Evolutionary conservation across 2,797 vertebrate genomes (phyloP), one percentile per base, ranked within the genome.

Genomic region (Agapornis canus): DNA sequence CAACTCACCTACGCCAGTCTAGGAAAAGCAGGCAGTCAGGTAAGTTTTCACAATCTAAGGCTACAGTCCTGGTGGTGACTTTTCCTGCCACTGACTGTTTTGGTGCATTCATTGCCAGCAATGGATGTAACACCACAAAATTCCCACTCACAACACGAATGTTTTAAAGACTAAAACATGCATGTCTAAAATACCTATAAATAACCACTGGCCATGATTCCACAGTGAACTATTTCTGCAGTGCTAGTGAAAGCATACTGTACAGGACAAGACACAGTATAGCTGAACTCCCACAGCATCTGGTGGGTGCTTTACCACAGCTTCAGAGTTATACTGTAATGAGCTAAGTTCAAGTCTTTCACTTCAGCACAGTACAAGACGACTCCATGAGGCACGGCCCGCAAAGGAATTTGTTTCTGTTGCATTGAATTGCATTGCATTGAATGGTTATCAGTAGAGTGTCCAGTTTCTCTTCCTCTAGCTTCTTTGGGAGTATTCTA

Each of bases 361-460:
- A 97, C 97, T 98, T 96, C 96, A 97, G 97, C 97, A 98, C 97
- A 97, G 97, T 97, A 98, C 98, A 98, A 98, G 97, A 98, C 90
- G 90, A 97, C 97, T 97, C 97, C 95, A 96, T 96, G 96, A 98
- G 98, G 98, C 98, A 96, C 97, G 91, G 98, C 98, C 96, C 97
- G 92, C 96, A 97, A 96, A 97, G 97, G 98, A 98, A 98, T 98
- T 96, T 97, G 96, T 98, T 95, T 98, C 98, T 95, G 95, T 98
- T 98, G 98, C 98, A 98, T 99, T 99, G 99, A 99, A 98, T 98
- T 99, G 99, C 98, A 98, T 99, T 99, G 99, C 99, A 99, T 98
- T 97, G 98, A 98, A 98, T 97, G 97, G 97, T 97, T 97, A 97
- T 98, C 98, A 98, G 98, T 98, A 98, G 98, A 98, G 96, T 84